Evolutionary conservation across 2,113 vertebrate species (phyloP), one percentile per base, ranked within the genome.

Genomic region (Dipodomys stephensi): DNA sequence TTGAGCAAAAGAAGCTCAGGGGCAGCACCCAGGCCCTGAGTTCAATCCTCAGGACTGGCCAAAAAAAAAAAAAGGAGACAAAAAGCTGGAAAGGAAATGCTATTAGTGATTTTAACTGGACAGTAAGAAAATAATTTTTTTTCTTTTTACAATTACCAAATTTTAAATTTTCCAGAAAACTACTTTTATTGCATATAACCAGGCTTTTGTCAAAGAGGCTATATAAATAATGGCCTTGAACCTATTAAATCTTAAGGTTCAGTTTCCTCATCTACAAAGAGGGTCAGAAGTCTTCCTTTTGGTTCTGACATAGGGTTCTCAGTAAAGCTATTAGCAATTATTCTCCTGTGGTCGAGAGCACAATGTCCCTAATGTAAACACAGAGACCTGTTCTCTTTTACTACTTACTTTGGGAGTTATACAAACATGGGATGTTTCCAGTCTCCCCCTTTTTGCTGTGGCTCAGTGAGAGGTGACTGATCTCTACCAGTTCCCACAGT

Each of bases 261-360:
- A 92, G 25, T 93, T 87, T 89, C 82, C 22, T 95, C n/a, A 74
- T 73, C 71, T 88, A 87, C 25, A 85, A 39, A 39, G 91, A 91
- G 46, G 44, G 32, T 16, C 67, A 77, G 30, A 90, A 83, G 85
- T 93, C 28, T 94, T 91, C 76, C 46, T 84, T 72, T 78, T 84
- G n/a, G 65, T 90, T 53, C 72, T 88, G 53, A 80, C 20, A 87
- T 18, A 12, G 57, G 32, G 22, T 30, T 92, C 28, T 76, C 67
- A 87, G 19, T 35, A 30, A 16, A 74, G 65, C 68, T 80, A 46
- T 44, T 67, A 76, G n/a, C 44, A 71, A 82, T 46, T 39, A 92
- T 62, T 87, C 27, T 32, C 27, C 20, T 73, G 27, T 68, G 78
- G 39, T 72, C 2, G 4, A 82, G n/a, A 69, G 64, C 19, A 76